Base-by-base conservation (phyloP, 2,113 vertebrate genomes). In the Isurus oxyrinchus region DNA sequence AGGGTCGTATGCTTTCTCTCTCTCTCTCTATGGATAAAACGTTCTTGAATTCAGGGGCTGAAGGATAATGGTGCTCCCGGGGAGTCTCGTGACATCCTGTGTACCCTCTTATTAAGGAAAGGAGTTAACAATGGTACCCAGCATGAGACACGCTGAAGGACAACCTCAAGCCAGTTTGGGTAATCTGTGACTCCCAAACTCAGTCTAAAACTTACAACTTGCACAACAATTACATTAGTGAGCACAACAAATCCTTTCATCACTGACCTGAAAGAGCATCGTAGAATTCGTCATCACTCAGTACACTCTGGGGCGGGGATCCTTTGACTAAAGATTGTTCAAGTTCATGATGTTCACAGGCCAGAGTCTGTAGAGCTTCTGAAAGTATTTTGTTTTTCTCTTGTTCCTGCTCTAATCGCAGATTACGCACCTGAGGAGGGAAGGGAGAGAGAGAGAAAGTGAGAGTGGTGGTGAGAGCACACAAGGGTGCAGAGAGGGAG, bases 361-460 rank as follows among this genome's bases (percentile, higher is more conserved):
- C 98, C 44, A 99, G 97, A 0, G 98, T 98, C 98, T 99, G 98
- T 97, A 99, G 97, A 0, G 99, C 98, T 97, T 99, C 98, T 57
- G 98, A 98, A 97, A 99, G 98, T 97, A 99, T 98, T 98, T 98
- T 99, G 97, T 98, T 99, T 98, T 99, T 99, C 97, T 99, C 99
- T 97, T 98, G 98, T 97, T 99, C 99, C 97, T 99, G 98, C 97
- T 99, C 98, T 97, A 99, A 98, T 98, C 98, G 99, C 97, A 98
- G 98, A 97, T 98, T 99, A 98, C 98, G 99, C 97, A 98, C 98
- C 99, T 99, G 97, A 96, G 7, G 21, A 72, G 44, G 49, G 21
- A 95, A 61, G 25, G 23, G 14, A 23, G 61, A 25, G 35, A 40
- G 91, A 61, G 35, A 40, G 91, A 61, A 19, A 63, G 21, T 23